Evolutionary conservation across 2,113 vertebrate species (phyloP).

Genomic region (Mastomys natalensis): DNA sequence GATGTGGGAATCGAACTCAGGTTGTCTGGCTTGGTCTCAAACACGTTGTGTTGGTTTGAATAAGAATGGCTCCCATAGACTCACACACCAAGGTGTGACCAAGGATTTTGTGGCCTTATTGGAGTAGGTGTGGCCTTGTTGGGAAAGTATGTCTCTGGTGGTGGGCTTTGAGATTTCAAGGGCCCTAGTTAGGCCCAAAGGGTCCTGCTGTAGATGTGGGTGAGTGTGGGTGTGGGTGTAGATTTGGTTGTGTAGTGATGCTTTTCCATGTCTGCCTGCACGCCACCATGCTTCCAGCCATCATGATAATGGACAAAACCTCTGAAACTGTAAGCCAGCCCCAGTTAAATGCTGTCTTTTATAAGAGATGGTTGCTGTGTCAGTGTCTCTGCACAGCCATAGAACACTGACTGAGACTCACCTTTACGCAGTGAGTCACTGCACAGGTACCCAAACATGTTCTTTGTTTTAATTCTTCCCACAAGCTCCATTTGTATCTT

Average conservation of each 20-base stretch:
- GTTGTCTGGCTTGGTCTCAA: background rate
- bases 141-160: background rate
- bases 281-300: background rate
- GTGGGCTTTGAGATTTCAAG: background rate
- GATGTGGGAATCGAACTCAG: background rate
- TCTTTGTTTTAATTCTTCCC: background rate
- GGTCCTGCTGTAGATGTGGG: background rate
- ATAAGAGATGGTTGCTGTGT: background rate
- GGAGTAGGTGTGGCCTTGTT: background rate
- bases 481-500: background rate
- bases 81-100: background rate
- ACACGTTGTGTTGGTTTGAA: background rate
- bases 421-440: background rate
- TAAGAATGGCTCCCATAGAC: background rate
- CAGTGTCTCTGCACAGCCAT: background rate
- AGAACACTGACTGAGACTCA: background rate
- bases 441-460: background rate
- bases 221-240: no score
- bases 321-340: background rate
- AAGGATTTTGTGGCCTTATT: background rate
- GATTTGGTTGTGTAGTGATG: background rate
- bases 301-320: background rate
- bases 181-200: background rate
- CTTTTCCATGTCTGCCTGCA: background rate
- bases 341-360: background rate